phyloP scores from a whole-genome alignment of 2,888 invertebrate genomes.

The Adineta ricciae region DNA sequence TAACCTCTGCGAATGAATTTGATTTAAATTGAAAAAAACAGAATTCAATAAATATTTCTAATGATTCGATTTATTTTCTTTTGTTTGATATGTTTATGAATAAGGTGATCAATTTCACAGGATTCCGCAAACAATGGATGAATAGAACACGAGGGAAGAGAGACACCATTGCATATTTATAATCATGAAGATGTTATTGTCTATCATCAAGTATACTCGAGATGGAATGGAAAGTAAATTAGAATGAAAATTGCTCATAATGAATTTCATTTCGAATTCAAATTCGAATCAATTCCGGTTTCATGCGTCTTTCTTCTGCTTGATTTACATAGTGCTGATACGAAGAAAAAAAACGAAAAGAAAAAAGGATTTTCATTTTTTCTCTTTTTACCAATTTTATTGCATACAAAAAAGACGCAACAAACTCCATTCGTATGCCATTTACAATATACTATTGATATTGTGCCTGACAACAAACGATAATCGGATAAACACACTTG shows the following conservation, averaged over 20 bases:
- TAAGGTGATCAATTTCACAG: background rate
- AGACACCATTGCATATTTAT: background rate
- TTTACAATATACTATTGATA: too few relatives aligned
- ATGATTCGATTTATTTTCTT: background rate
- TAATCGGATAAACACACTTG: too few relatives aligned
- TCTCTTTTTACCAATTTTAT: background rate
- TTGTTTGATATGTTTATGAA: background rate
- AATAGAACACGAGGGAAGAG: background rate
- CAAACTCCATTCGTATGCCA: too few relatives aligned
- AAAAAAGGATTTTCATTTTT: background rate
- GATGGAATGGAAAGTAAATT: background rate
- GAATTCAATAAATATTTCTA: background rate
- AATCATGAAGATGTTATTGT: background rate
- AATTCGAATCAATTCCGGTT: background rate
- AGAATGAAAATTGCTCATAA: background rate
- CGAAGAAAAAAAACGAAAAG: background rate
- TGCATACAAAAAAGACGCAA: background rate
- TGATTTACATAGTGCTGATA: background rate
- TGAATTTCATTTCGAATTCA: background rate
- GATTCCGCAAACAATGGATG: background rate
- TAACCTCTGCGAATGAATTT: background rate
- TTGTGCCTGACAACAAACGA: too few relatives aligned
- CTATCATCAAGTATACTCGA: background rate
- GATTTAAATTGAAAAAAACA: conserved; percentile 7
- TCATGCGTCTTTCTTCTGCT: background rate